These are phyloP conservation scores for Philopotamus ludificatus DNA, from an alignment of 1,140 invertebrate species.

Conservation along the genomic window DNA sequence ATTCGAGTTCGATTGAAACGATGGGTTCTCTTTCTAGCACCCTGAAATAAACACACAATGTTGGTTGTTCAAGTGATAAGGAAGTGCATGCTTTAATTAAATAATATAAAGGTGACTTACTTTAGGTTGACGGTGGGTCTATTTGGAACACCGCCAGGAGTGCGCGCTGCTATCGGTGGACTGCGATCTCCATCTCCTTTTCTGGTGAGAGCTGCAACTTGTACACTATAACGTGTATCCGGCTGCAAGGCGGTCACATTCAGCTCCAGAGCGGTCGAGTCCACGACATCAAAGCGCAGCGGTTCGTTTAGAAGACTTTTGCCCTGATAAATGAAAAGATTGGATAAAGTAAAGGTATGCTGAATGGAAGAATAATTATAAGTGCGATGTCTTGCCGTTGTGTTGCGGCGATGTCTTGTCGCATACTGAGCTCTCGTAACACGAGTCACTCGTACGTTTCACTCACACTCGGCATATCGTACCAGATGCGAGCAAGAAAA, in stretches of 20 bases:
- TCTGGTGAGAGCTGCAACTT: slow-evolving; percentile 90
- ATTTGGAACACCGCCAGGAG: slow-evolving; percentile 90
- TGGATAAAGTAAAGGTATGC: background rate
- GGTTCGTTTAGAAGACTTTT: slow-evolving; percentile 80
- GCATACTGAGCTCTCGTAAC: too few species aligned
- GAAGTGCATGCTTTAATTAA: too few species aligned
- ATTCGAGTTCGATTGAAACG: slow-evolving; percentile 85
- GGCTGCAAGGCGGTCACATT: slow-evolving; percentile 89
- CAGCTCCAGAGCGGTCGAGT: slow-evolving; percentile 72
- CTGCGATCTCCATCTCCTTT: slow-evolving; percentile 94
- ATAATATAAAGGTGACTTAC: slow-evolving; percentile 59
- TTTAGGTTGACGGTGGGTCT: slow-evolving; percentile 83
- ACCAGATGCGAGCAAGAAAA: too few species aligned
- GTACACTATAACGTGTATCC: slow-evolving; percentile 88
- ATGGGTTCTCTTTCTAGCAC: slow-evolving; percentile 79
- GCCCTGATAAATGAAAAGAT: slow-evolving; percentile 58
- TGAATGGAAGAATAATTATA: background rate
- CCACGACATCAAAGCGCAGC: slow-evolving; percentile 79
- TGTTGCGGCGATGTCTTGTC: too few species aligned
- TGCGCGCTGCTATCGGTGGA: slow-evolving; percentile 76
- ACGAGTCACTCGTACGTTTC: too few species aligned
- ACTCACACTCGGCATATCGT: too few species aligned
- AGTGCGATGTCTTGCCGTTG: too few species aligned
- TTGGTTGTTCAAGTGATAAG: background rate
- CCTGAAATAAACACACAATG: too few species aligned